Evolutionary conservation across 2,888 invertebrate species (phyloP), one percentile per base, ranked within the genome.

Genomic region (Acronicta psi): DNA sequence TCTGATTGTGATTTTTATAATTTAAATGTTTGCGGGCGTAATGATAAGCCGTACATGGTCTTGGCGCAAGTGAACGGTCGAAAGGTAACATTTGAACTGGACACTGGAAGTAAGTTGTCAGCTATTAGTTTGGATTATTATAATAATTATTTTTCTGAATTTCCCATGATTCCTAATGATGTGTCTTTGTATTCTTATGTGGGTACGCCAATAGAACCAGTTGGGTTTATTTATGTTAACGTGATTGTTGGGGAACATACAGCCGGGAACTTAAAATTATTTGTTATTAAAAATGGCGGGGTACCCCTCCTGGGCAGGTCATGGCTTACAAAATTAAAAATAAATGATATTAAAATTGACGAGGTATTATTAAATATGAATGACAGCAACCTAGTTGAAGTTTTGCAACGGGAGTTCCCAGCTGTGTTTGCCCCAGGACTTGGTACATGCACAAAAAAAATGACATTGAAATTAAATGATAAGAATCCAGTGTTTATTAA

Each of bases 181-280:
- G 36, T 36, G n/a, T 36, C 36, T 13, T n/a, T 36, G 36, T n/a
- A 14, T 36, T 36, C 36, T 2, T 36, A 36, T 11, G 36, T 36
- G 2, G 36, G 36, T 6, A 36, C 36, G 1, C 36, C 36, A 5
- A 36, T 36, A 36, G 36, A 36, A 36, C 13, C 36, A 5, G 36
- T 36, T n/a, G 36, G 36, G 13, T 36, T 14, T 36, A n/a, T 36
- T 36, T 36, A 36, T n/a, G 36, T 36, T n/a, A 36, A 36, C 18
- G 38, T 40, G 11, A 11, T 40, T 40, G 11, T 40, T 17, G 38
- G 38, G 38, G 38, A 40, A 17, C 18, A 40, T 18, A 18, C 38
- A 40, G 38, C 38, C 17, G 38, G 38, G 11, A 40, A 40, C 13
- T 18, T 40, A 11, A 40, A 40, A 40, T 18, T 40, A 40, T 40